phyloP scores from a whole-genome alignment of 2,888 invertebrate species.

The Ectropis crepuscularia region DNA sequence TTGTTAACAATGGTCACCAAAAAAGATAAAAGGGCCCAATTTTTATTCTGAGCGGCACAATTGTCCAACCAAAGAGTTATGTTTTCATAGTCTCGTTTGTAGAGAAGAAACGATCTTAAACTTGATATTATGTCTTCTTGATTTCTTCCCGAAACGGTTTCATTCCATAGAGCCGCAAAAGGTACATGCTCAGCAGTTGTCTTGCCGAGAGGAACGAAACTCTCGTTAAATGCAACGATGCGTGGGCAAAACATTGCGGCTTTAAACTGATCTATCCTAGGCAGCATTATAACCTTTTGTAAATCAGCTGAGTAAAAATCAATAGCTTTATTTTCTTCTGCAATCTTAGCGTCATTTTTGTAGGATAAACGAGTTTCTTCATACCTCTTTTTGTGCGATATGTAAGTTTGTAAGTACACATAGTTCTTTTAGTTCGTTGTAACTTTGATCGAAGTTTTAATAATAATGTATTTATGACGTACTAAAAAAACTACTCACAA shows the following conservation, averaged over 20 bases:
- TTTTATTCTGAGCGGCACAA: constrained; percentile 29
- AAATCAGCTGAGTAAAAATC: constrained; percentile 17
- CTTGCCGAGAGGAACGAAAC: constrained; percentile 30
- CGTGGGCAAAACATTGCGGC: constrained; percentile 29
- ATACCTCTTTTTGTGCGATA: too few species aligned
- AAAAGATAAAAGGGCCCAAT: constrained; percentile 16
- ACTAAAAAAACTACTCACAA: too few species aligned
- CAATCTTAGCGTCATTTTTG: constrained; percentile 8
- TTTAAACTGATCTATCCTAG: constrained; percentile 36
- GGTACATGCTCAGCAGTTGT: not conserved
- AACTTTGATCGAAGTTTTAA: too few species aligned
- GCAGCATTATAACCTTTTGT: constrained; percentile 38
- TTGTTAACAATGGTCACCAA: constrained; percentile 1
- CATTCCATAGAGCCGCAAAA: constrained; percentile 1
- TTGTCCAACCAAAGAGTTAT: constrained; percentile 21
- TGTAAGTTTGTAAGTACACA: too few species aligned
- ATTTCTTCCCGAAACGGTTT: constrained; percentile 4
- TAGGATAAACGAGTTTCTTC: not conserved
- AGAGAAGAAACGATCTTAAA: constrained; percentile 2
- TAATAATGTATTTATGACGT: too few species aligned
- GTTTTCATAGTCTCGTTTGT: not conserved
- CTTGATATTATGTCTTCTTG: not conserved
- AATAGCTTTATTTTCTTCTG: constrained; percentile 9
- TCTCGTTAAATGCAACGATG: constrained; percentile 32
- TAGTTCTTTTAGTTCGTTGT: too few species aligned